phyloP scores from a whole-genome alignment of 2,888 invertebrate species.

The Euclidia mi region DNA sequence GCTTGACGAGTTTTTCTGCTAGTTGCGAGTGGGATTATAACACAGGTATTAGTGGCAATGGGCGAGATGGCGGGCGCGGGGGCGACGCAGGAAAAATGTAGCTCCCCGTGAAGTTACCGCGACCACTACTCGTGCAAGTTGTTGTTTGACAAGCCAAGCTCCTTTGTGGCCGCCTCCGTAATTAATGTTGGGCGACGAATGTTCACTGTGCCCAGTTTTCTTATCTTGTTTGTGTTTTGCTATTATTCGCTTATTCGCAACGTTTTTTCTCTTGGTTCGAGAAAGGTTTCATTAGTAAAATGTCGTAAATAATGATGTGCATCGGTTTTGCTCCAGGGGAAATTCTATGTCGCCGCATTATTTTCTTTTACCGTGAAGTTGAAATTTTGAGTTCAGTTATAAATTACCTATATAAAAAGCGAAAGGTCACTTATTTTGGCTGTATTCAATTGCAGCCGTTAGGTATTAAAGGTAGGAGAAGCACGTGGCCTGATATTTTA shows the following conservation, averaged over 20 bases:
- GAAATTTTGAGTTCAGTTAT: too few relatives aligned
- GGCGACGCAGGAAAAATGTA: constrained; percentile 56
- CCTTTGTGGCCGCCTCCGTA: constrained; percentile 72
- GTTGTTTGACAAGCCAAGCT: constrained; percentile 73
- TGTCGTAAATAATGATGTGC: constrained; percentile 64
- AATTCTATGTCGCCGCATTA: constrained; percentile 57
- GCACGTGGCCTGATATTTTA: too few relatives aligned
- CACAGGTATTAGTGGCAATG: constrained; percentile 65
- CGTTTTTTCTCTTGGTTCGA: constrained; percentile 58
- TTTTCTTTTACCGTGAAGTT: constrained; percentile 48
- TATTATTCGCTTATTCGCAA: too few relatives aligned
- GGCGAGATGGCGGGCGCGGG: too few relatives aligned
- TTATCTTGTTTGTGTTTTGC: constrained; percentile 68
- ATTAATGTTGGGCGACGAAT: constrained; percentile 78
- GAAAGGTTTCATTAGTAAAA: constrained; percentile 58
- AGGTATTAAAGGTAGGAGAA: too few relatives aligned
- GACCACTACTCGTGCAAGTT: constrained; percentile 65
- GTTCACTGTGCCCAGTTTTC: constrained; percentile 68
- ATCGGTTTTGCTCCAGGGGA: constrained; percentile 53
- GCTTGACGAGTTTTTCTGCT: constrained; percentile 65
- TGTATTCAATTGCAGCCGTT: too few relatives aligned
- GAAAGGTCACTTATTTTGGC: too few relatives aligned
- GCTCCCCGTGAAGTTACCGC: constrained; percentile 56
- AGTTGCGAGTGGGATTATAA: constrained; percentile 67
- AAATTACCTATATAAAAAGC: too few relatives aligned